Evolutionary conservation across 1,140 invertebrate genomes (phyloP).

Genomic region (Littorina saxatilis): DNA sequence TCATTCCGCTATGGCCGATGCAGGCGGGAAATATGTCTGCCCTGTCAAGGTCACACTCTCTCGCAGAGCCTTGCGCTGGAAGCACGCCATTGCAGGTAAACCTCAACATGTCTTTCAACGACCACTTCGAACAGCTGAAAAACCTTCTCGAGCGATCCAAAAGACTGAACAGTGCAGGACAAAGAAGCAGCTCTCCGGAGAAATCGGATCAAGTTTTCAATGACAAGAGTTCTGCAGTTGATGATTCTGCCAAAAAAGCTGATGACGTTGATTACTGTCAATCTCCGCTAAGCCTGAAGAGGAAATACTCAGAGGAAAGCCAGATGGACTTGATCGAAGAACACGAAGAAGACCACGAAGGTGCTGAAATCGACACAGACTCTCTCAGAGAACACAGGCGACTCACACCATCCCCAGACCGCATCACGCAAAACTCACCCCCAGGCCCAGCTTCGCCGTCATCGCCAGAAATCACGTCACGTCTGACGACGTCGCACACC

Average conservation of each 20-base stretch:
- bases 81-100: background rate
- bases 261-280: background rate
- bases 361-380: background rate
- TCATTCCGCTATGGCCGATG: background rate
- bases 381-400: too few species aligned
- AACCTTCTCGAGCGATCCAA: background rate
- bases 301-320: background rate
- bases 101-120: background rate
- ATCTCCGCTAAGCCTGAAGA: background rate
- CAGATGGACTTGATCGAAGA: background rate
- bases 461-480: background rate
- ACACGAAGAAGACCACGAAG: too few species aligned
- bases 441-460: background rate
- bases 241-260: background rate
- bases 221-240: background rate
- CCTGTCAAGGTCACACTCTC: background rate
- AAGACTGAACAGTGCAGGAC: background rate
- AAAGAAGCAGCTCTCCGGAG: too few species aligned
- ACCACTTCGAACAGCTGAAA: constrained; percentile 11
- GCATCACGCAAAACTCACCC: background rate
- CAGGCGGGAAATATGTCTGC: background rate
- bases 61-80: background rate
- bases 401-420: background rate
- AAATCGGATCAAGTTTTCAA: too few species aligned
- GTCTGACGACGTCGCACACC: background rate